A percentile compares a stretch with the other conserved stretches of the same genome.
phyloP scores from a whole-genome alignment of 2,888 invertebrate genomes.

The Patella depressa region DNA sequence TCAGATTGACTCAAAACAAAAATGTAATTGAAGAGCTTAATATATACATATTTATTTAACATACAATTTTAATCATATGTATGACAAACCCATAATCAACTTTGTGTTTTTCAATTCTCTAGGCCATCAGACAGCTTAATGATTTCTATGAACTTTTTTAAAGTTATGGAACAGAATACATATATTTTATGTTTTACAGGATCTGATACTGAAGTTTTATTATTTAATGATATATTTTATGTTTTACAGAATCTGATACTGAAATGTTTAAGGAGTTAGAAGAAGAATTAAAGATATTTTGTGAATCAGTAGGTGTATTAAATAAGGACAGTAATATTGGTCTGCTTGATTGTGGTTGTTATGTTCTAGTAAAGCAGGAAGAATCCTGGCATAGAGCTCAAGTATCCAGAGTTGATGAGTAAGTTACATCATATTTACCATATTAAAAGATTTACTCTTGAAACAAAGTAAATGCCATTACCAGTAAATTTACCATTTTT shows the following conservation, averaged over 20 bases:
- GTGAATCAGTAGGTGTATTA: conserved; percentile 13
- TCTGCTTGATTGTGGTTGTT: conserved; percentile 22
- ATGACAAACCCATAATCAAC: too few relatives aligned
- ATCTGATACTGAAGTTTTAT: conserved; percentile 23
- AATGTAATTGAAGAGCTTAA: too few relatives aligned
- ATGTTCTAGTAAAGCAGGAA: conserved; percentile 21
- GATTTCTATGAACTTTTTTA: conserved; percentile 25
- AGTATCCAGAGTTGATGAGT: conserved; percentile 48
- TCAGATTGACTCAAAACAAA: too few relatives aligned
- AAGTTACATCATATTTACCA: not conserved
- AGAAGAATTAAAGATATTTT: conserved; percentile 15
- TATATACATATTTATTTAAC: too few relatives aligned
- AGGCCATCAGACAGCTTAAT: too few relatives aligned
- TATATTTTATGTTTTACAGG: conserved; percentile 29
- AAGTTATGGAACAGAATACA: conserved; percentile 38
- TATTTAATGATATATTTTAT: conserved; percentile 21
- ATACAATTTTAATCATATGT: too few relatives aligned
- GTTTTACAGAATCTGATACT: conserved; percentile 11
- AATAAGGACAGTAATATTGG: conserved; percentile 40
- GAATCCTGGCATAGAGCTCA: conserved; percentile 44
- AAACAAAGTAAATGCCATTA: too few relatives aligned
- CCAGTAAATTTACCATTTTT: too few relatives aligned
- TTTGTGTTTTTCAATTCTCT: too few relatives aligned
- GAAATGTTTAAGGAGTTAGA: conserved; percentile 11
- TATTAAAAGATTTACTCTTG: too few relatives aligned